A percentile compares a stretch with the other conserved stretches of the same genome.
Conservation (phyloP, 2,797 vertebrate species). For the Gymnopithys bicolor region DNA sequence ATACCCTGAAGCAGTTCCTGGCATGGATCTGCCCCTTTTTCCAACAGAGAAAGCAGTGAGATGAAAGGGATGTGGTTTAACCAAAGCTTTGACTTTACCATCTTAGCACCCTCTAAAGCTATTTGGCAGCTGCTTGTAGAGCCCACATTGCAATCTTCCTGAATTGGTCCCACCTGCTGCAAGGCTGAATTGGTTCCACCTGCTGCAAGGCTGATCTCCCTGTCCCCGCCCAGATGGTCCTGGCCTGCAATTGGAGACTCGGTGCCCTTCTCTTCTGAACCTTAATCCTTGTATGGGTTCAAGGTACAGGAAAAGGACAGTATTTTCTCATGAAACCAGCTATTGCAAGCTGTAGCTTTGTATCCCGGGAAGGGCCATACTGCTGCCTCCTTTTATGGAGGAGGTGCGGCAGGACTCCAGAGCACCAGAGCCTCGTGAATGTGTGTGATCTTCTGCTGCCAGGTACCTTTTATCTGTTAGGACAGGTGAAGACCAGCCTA, state of each 20-base stretch:
- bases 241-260: not conserved
- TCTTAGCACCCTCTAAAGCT: not conserved
- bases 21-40: not conserved
- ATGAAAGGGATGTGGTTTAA: not conserved
- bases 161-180: not conserved
- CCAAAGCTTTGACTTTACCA: not conserved
- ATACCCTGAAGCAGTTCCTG: not conserved
- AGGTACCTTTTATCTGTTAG: not conserved
- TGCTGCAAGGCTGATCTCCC: not conserved
- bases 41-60: not conserved
- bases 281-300: not conserved
- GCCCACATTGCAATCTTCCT: not conserved
- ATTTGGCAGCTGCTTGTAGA: not conserved
- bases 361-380: not conserved
- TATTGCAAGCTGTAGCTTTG: not conserved
- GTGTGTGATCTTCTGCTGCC: not conserved
- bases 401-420: not conserved
- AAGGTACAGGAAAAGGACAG: not conserved
- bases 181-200: not conserved
- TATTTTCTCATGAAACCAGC: not conserved
- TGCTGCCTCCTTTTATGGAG: not conserved
- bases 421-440: accelerated
- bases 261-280: not conserved
- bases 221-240: not conserved
- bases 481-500: not conserved